Evolutionary conservation across 37 sponge, comb jelly and placozoan genomes (phyloP).

Genomic region (Diacarnus erythraeanus): DNA sequence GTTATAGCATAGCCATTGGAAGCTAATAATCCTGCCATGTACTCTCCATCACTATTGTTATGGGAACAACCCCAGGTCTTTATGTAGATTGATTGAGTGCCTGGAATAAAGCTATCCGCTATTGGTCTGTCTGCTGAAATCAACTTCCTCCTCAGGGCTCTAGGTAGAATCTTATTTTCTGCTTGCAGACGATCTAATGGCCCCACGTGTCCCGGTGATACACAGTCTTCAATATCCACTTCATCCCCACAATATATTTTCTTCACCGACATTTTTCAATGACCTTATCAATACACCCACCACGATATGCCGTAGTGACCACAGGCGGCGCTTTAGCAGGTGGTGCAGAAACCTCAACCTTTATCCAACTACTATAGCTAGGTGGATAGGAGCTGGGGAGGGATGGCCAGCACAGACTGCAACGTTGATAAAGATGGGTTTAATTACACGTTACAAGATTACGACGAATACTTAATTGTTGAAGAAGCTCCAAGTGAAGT

Average conservation of each 20-base stretch:
- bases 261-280: no score
- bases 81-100: conserved; percentile 73
- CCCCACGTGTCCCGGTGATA: background rate
- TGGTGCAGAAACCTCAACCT: no score
- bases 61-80: conserved; percentile 99
- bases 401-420: no score
- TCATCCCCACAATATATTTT: conserved; percentile 10
- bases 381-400: no score
- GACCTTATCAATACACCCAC: background rate
- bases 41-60: conserved; percentile 96
- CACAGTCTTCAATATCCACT: conserved; percentile 47
- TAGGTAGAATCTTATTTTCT: conserved; percentile 34
- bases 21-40: conserved; percentile 94
- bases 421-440: no score
- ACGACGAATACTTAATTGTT: no score
- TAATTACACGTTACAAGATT: no score
- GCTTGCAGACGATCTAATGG: conserved; percentile 18
- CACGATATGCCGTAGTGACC: background rate
- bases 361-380: no score
- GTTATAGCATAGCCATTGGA: conserved; percentile 82
- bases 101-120: conserved; percentile 74
- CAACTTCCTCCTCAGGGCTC: conserved; percentile 28
- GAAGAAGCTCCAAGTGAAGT: no score
- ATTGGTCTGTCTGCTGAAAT: background rate
- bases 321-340: no score